Evolutionary conservation across 2,888 invertebrate species (phyloP), one percentile per base, ranked within the genome.

Genomic region (Leptinotarsa haldemani): DNA sequence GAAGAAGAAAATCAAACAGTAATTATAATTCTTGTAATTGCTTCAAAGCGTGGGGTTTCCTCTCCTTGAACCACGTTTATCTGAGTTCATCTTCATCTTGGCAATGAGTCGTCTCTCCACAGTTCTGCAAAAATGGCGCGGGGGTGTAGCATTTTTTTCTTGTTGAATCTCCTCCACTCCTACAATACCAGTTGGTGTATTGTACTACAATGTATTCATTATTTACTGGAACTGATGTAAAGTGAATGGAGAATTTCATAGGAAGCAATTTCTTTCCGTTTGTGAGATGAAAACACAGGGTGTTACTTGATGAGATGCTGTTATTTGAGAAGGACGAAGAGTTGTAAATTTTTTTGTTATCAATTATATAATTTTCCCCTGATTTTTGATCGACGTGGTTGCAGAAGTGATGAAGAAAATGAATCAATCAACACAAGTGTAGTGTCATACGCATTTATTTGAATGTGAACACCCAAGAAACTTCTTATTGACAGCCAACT

Each of bases 1-100:
- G 53, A 48, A 65, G 48, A 69, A 18, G 70, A 67, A 72, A 73
- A 80, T 78, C 76, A 73, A 76, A 76, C 52, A 77, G 77, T 77
- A 79, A 81, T 81, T 79, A 80, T 81, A 79, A 80, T 80, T 80
- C 78, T 78, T 79, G 78, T 81, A 80, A 81, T 81, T 81, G 79
- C 81, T 72, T 72, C 69, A 78, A 78, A 80, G 79, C 80, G 81
- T 79, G 80, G 81, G 78, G 79, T 80, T 76, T 71, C 71, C 70
- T 78, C 77, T 79, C 80, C 80, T 81, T 80, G 80, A 80, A 80
- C 80, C 74, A 72, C 71, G 75, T 79, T 77, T 79, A 81, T 81
- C 80, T 70, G 75, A 80, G 80, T 81, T 80, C 80, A 80, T 79
- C 76, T 73, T 75, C 68, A 69, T 76, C 76, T 74, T 77, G 72